phyloP scores from a whole-genome alignment of 2,888 invertebrate species.

The Antitype chi region DNA sequence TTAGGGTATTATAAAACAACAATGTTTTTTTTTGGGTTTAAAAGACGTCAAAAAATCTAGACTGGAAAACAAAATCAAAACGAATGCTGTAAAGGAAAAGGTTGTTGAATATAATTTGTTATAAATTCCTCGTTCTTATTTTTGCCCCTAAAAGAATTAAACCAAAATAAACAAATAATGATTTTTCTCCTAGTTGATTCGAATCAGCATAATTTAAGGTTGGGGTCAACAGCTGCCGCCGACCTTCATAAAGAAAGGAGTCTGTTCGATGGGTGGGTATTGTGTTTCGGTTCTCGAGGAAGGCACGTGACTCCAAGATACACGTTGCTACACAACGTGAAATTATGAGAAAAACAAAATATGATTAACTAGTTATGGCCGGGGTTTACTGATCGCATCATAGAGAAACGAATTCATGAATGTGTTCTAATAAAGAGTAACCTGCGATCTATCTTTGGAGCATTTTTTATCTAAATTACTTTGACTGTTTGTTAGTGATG shows the following conservation, averaged over 20 bases:
- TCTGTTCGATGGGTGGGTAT: neutral
- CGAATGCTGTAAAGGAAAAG: neutral
- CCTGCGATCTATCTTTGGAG: too few relatives aligned
- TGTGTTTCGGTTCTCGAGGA: neutral
- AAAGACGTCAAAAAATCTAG: neutral
- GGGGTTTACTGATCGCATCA: neutral
- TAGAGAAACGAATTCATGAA: neutral
- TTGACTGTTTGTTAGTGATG: neutral
- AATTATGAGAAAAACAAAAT: neutral
- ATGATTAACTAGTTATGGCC: neutral
- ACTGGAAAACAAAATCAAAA: neutral
- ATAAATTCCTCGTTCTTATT: neutral
- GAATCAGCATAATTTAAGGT: constrained; percentile 5
- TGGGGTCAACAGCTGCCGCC: constrained; percentile 7
- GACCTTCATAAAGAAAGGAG: constrained; percentile 12
- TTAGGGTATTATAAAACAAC: constrained; percentile 21
- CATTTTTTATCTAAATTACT: neutral
- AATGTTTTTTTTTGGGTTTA: constrained; percentile 8
- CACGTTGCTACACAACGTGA: constrained; percentile 26
- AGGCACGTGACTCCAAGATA: constrained; percentile 17
- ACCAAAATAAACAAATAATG: neutral
- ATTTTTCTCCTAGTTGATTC: neutral
- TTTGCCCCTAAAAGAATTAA: neutral
- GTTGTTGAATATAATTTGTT: neutral
- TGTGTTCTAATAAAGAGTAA: neutral